These are phyloP conservation scores for Etheostoma nigrum DNA, from an alignment of 2,797 vertebrate species.

Conservation along the genomic window DNA sequence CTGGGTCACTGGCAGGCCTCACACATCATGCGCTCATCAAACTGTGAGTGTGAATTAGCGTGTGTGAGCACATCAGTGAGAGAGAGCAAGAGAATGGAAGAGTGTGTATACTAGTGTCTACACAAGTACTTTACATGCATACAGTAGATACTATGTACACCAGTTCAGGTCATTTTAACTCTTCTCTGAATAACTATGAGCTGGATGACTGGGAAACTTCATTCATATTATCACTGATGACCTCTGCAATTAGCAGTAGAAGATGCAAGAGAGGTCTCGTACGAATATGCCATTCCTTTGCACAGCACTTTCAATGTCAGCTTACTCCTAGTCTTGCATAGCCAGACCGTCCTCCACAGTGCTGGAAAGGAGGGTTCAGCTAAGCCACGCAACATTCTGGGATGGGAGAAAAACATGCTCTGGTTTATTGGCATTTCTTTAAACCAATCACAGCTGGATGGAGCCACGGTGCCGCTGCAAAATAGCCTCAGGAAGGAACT, in stretches of 20 bases:
- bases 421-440: too few species aligned
- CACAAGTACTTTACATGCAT: not conserved
- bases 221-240: not conserved
- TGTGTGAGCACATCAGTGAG: slow-evolving; percentile 7
- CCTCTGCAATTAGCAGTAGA: not conserved
- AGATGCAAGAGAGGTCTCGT: not conserved
- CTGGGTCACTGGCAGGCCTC: slow-evolving; percentile 64
- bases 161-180: too few species aligned
- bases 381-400: too few species aligned
- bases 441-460: too few species aligned
- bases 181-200: too few species aligned
- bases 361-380: too few species aligned
- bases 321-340: not conserved
- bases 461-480: too few species aligned
- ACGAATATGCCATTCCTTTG: not conserved
- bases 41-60: slow-evolving; percentile 30
- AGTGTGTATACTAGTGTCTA: not conserved
- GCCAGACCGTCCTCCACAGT: too few species aligned
- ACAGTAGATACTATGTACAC: not conserved
- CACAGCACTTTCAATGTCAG: not conserved
- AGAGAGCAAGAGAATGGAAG: not conserved
- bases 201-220: too few species aligned
- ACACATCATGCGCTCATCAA: slow-evolving; percentile 54
- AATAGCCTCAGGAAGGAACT: too few species aligned
- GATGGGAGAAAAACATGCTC: too few species aligned